Base-by-base conservation (phyloP, 2,888 invertebrate species). In the Ischnus inquisitorius region DNA sequence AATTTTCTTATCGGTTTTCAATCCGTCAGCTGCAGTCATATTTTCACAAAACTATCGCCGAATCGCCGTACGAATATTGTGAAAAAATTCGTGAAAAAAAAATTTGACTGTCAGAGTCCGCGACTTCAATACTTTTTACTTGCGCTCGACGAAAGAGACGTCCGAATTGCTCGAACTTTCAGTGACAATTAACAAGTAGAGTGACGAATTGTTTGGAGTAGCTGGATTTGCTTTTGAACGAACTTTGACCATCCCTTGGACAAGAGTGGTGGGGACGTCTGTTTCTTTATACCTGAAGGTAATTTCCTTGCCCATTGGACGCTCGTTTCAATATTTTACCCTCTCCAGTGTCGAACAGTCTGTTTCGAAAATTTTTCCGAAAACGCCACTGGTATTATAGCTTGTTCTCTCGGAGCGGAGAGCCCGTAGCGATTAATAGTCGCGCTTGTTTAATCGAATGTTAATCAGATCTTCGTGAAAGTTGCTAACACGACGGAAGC, bases 211-310 rank as follows among this genome's bases (percentile, higher is more conserved):
- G 62, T 72, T 60, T 43, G 48, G 48, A n/a, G 60, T 41, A 14
- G 43, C 10, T 25, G 34, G 14, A 46, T 78, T 72, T 54, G 43
- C 39, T 43, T 34, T 14, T 19, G 22, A 41, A 12, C 43, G 78
- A 54, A 79, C 82, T 82, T 82, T 74, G 82, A 74, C 69, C 82
- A 79, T 82, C 78, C 82, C 82, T 78, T 75, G 14, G 46, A 34
- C 62, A n/a, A 68, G 43, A 67, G 34, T 46, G 67, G 72, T 60
- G 67, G 78, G 60, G 60, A 78, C 6, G 65, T 28, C 67, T 25
- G 65, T 67, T 60, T 72, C n/a, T 3, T 10, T 14, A 6, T 78
- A 82, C 82, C 77, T 74, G 82, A 54, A 43, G 28, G 43, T 25
- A 60, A 51, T 34, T 39, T 22, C 1, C 19, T 10, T 34, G 46